These are phyloP conservation scores for Periophthalmus magnuspinnatus DNA, from an alignment of 2,797 vertebrate species.

Conservation along the genomic window DNA sequence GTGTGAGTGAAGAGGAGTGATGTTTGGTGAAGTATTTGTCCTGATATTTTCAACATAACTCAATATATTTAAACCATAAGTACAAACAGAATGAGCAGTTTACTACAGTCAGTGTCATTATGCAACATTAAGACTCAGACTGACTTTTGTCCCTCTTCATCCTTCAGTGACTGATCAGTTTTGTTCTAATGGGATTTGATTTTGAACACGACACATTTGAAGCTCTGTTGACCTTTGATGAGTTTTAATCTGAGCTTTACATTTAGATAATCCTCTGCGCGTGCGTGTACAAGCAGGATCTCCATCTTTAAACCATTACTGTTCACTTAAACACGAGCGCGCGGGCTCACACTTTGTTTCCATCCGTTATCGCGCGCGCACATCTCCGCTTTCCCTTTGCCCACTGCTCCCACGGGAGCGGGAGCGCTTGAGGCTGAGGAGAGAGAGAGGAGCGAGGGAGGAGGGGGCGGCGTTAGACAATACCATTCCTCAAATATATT, in stretches of 20 bases:
- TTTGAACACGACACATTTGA: constrained; percentile 1
- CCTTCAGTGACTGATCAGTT: too few relatives aligned
- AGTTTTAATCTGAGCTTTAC: constrained; percentile 8
- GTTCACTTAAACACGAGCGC: constrained; percentile 26
- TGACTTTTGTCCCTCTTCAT: not conserved
- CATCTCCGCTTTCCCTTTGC: constrained; percentile 75
- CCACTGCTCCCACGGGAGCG: constrained; percentile 65
- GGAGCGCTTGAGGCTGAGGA: constrained; percentile 66
- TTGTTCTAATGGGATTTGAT: constrained; percentile 1
- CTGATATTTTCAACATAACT: too few relatives aligned
- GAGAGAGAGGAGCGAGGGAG: constrained; percentile 66
- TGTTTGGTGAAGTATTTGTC: too few relatives aligned
- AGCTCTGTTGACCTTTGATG: not conserved
- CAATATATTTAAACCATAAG: too few relatives aligned
- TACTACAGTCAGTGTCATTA: not conserved
- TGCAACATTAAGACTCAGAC: not conserved
- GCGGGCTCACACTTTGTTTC: constrained; percentile 31
- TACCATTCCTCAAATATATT: constrained; percentile 79
- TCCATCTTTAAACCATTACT: constrained; percentile 24
- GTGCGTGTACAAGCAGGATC: not conserved
- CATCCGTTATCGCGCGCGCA: constrained; percentile 76
- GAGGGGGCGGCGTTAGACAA: constrained; percentile 76
- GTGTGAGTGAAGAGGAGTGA: not conserved
- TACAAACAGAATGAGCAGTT: too few relatives aligned
- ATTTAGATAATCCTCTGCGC: constrained; percentile 3